A percentile compares a stretch with the other conserved stretches of the same genome.
These are phyloP conservation scores for Onthophagus sagittarius DNA, from an alignment of 2,888 invertebrate species.

Conservation along the genomic window DNA sequence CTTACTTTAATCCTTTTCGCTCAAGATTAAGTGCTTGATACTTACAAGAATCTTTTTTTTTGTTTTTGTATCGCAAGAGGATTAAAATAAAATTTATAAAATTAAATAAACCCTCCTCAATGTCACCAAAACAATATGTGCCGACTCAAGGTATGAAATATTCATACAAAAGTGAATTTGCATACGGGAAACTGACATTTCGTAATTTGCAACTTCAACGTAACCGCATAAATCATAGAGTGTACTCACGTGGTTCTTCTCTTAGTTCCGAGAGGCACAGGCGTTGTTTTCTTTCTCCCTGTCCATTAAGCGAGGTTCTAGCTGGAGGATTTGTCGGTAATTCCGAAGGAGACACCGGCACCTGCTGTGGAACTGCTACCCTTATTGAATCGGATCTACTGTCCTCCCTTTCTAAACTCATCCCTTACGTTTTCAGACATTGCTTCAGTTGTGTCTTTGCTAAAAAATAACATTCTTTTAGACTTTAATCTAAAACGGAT, in stretches of 20 bases:
- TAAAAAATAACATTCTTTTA: neutral
- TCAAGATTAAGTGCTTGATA: neutral
- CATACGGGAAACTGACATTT: neutral
- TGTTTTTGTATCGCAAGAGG: neutral
- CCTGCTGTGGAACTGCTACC: neutral
- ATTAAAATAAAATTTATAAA: neutral
- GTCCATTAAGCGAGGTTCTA: neutral
- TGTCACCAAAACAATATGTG: constrained; percentile 45
- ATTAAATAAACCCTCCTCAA: constrained; percentile 40
- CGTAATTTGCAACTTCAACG: neutral
- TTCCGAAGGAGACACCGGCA: neutral
- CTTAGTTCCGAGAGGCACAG: neutral
- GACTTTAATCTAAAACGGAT: no score
- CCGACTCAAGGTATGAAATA: constrained; percentile 45
- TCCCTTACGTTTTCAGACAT: neutral
- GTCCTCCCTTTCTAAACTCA: neutral
- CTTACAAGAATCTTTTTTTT: neutral
- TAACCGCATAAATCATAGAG: neutral
- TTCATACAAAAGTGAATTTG: constrained; percentile 34
- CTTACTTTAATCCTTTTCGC: neutral
- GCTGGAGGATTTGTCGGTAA: neutral
- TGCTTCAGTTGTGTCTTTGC: neutral
- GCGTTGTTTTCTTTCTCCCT: neutral
- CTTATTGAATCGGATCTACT: neutral
- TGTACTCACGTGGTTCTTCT: neutral